Percentiles rank a stretch among this genome's conserved stretches.
phyloP scores from a whole-genome alignment of 2,797 vertebrate species.

The Pipistrellus nathusii region DNA sequence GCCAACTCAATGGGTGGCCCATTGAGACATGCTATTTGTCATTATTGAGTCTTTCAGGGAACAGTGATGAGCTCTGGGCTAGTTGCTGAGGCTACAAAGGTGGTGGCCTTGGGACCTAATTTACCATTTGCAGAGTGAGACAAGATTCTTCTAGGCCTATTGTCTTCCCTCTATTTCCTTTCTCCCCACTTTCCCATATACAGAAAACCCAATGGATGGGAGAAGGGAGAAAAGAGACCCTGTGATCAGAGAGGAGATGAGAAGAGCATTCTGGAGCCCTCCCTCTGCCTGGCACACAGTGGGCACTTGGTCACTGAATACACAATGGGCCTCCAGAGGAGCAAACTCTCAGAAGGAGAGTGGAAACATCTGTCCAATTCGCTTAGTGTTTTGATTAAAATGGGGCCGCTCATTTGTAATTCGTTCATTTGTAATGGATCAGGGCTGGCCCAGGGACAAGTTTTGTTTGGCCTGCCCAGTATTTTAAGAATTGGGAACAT shows the following conservation, averaged over 20 bases:
- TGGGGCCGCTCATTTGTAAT: conserved; percentile 25
- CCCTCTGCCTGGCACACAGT: not conserved
- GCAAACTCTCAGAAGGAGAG: conserved; percentile 5
- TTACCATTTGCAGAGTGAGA: not conserved
- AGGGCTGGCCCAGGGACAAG: not conserved
- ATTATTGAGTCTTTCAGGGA: not conserved
- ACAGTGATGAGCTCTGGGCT: not conserved
- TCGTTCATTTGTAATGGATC: not conserved
- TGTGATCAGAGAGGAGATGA: not conserved
- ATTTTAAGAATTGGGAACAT: conserved; percentile 9
- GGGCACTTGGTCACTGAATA: not conserved
- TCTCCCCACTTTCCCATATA: not conserved
- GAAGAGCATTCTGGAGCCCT: not conserved
- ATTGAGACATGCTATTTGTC: rapidly evolving
- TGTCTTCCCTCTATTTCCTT: not conserved
- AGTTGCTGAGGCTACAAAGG: not conserved
- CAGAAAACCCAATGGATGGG: not conserved
- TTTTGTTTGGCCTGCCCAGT: not conserved
- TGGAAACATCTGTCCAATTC: not conserved
- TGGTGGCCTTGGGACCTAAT: not conserved
- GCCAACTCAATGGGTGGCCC: not conserved
- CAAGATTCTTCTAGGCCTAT: not conserved
- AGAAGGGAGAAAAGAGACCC: not conserved
- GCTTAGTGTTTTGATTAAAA: conserved; percentile 37
- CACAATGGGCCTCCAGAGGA: not conserved